A percentile compares a stretch with the other conserved stretches of the same genome.
These are phyloP conservation scores for Lota lota DNA, from an alignment of 2,113 vertebrate genomes.

Conservation along the genomic window DNA sequence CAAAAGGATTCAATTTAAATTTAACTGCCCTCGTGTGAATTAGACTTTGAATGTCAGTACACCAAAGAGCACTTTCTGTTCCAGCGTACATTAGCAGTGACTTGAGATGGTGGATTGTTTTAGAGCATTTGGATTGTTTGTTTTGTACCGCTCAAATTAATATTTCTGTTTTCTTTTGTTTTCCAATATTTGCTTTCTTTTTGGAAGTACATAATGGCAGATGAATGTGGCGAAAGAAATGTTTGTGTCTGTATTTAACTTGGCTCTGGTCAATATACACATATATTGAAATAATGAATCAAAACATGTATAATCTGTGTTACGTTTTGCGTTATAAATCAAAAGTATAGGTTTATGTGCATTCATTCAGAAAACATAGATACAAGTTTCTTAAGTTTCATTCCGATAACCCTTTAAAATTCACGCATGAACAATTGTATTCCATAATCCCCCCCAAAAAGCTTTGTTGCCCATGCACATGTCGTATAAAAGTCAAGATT, in stretches of 20 bases:
- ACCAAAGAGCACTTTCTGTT: slow-evolving; percentile 50
- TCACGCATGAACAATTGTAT: slow-evolving; percentile 49
- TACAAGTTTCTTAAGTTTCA: slow-evolving; percentile 36
- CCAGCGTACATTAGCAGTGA: not conserved
- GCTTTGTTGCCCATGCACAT: slow-evolving; percentile 53
- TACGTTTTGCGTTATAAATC: slow-evolving; percentile 30
- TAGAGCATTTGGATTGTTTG: not conserved
- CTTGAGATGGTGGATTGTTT: slow-evolving; percentile 4
- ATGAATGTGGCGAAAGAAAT: not conserved
- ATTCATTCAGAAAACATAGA: slow-evolving; percentile 14
- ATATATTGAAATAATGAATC: slow-evolving; percentile 17
- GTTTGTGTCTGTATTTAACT: slow-evolving; percentile 4
- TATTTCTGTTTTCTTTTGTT: too few species aligned
- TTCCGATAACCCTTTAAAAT: slow-evolving; percentile 50
- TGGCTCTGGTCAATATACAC: slow-evolving; percentile 10
- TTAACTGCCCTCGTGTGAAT: slow-evolving; percentile 17
- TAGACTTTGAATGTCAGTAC: slow-evolving; percentile 38
- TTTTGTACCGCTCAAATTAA: not conserved
- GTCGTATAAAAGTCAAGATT: slow-evolving; percentile 46
- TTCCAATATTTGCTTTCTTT: slow-evolving; percentile 6
- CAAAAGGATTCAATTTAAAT: not conserved
- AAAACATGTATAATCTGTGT: slow-evolving; percentile 20
- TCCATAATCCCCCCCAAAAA: slow-evolving; percentile 44
- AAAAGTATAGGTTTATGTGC: not conserved
- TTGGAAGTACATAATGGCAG: not conserved